A percentile compares a stretch with the other conserved stretches of the same genome.
These are phyloP conservation scores for Drosophila athabasca DNA, from an alignment of 1,140 invertebrate genomes.

Conservation along the genomic window DNA sequence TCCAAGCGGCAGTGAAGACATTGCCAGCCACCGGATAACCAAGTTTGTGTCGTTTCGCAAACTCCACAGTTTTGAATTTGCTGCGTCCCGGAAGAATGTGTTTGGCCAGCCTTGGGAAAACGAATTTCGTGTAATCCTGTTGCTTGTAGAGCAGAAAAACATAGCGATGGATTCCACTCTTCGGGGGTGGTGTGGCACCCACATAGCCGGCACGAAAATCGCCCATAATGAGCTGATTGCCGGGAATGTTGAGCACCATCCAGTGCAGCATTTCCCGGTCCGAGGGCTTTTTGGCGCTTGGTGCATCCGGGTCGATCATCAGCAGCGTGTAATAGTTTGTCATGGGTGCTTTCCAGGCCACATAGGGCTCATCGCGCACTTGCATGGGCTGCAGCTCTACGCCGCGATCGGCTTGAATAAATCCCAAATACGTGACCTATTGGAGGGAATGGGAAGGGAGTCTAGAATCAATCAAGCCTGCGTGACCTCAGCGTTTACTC, in stretches of 20 bases:
- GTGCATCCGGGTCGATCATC: conserved; percentile 86
- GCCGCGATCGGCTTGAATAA: conserved; percentile 86
- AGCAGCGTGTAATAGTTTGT: conserved; percentile 89
- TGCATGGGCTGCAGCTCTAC: conserved; percentile 88
- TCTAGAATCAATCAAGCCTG: background rate
- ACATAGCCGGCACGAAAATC: conserved; percentile 92
- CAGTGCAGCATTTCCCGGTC: conserved; percentile 96
- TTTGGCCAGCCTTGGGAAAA: conserved; percentile 49
- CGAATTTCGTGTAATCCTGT: conserved; percentile 80
- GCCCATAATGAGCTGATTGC: conserved; percentile 88
- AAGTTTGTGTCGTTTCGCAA: conserved; percentile 92
- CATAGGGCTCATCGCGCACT: conserved; percentile 88
- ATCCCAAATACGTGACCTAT: conserved; percentile 85
- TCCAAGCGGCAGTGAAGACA: conserved; percentile 85
- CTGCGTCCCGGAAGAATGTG: conserved; percentile 87
- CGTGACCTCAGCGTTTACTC: background rate
- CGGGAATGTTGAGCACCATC: conserved; percentile 96
- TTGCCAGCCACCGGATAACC: conserved; percentile 93
- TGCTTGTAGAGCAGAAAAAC: conserved; percentile 95
- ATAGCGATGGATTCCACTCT: conserved; percentile 94
- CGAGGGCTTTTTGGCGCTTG: conserved; percentile 89
- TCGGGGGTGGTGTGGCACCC: conserved; percentile 92
- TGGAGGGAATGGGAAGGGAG: background rate
- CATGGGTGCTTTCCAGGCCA: conserved; percentile 87
- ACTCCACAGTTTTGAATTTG: conserved; percentile 90